Evolutionary conservation across 2,888 invertebrate genomes (phyloP), one percentile per base, ranked within the genome.

Genomic region (Bibio marci): DNA sequence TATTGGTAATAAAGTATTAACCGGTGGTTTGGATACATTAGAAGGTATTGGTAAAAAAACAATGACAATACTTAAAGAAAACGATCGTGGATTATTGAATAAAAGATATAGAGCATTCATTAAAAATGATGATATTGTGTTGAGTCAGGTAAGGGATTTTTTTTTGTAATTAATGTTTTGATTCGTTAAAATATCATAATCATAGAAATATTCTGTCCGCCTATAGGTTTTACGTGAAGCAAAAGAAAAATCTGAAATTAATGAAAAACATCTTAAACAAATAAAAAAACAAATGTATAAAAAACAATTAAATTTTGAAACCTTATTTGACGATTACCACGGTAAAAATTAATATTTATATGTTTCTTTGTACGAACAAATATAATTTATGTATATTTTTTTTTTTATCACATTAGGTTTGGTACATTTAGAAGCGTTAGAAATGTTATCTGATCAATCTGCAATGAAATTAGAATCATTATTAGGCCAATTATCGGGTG

Each of bases 41-140:
- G 94, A 94, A 61, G 80, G 81, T 0, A 83, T 94, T 46, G 94
- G 94, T 7, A 91, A 91, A 57, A 91, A 91, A 57, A 94, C 92
- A 0, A 88, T 91, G 79, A 81, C 86, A 54, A 87, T 87, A 0
- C 62, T 92, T 2, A 88, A 90, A 56, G 90, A 92, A 42, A 88
- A 88, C 22, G 91, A 92, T 59, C 90, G 90, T 1, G 83, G 88
- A 0, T 60, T 90, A 13, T 80, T 78, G 48, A 83, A 83, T 51
- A 54, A 66, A 64, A 45, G 69, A 56, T 50, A 67, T 62, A 0
- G 71, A 57, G 48, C 53, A 53, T 69, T 54, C 1, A 44, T 59
- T 26, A 59, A 59, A 35, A 49, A 49, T 15, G 52, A 54, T 13
- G 54, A 51, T 17, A 58, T 58, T 2, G 55, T 56, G 41, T 37